phyloP scores from a whole-genome alignment of 2,797 vertebrate genomes.

The Neomorphus geoffroyi region DNA sequence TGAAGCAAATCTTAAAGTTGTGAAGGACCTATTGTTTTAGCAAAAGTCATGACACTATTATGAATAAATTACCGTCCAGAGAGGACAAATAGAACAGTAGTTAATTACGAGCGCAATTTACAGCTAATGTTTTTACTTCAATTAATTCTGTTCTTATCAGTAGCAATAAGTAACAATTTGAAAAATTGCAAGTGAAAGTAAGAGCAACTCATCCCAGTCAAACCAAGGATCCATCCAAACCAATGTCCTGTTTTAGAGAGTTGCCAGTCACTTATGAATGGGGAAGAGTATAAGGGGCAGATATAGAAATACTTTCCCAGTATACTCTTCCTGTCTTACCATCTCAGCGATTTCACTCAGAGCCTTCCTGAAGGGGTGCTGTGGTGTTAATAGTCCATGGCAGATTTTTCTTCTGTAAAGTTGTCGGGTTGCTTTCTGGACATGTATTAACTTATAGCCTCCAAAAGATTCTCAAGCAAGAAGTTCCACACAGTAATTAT shows the following conservation, averaged over 20 bases:
- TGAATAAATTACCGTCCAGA: neutral
- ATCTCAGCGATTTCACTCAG: neutral
- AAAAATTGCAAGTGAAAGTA: neutral
- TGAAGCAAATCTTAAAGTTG: neutral
- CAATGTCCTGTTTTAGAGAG: neutral
- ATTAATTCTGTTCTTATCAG: neutral
- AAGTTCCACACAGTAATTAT: neutral
- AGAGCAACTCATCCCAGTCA: neutral
- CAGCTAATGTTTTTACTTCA: neutral
- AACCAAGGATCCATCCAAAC: neutral
- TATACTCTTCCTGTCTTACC: neutral
- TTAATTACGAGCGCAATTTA: neutral
- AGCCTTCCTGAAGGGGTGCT: neutral
- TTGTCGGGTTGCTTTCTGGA: neutral
- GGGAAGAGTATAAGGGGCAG: neutral
- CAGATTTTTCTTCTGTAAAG: neutral
- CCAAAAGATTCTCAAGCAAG: neutral
- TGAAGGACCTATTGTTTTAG: neutral
- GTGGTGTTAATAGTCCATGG: neutral
- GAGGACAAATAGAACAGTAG: neutral
- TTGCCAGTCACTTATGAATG: neutral
- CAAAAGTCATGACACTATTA: neutral
- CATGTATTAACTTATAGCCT: accelerated
- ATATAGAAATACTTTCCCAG: neutral
- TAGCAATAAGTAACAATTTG: neutral